Base-by-base conservation (phyloP, 2,113 vertebrate species). In the Tympanuchus pallidicinctus region DNA sequence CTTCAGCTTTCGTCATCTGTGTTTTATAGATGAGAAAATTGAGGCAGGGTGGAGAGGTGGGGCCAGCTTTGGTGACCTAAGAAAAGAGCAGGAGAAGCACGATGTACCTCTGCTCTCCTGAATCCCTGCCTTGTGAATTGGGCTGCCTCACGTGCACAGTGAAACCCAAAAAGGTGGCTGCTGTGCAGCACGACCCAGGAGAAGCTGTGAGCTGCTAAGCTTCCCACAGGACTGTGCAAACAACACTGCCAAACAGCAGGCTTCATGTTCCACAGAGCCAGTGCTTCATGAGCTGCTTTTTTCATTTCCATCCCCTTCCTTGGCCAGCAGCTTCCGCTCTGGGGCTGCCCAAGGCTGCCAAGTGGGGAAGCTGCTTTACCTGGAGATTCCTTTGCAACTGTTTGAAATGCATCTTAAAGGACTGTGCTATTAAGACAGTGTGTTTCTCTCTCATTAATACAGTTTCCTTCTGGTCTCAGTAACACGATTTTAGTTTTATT, bases 121-220 rank as follows among this genome's bases (percentile, higher is more conserved):
- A 25, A 22, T 66, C 13, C 27, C 10, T 6, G 9, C 27, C 43
- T 54, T 1, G 0, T 18, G 8, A 27, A 36, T 6, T 18, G 7
- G 42, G 20, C 28, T 0, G 1, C 27, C 18, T 30, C 15, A 8
- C 8, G 47, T 59, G 16, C n/a, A 0, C 4, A 32, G 19, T 6
- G 25, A 89, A 34, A 69, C 34, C 40, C 20, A 25, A 7, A 30
- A 42, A n/a, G 30, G 28, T 28, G 28, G 36, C 57, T 83, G 6
- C 57, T 65, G 19, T 8, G 42, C 15, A n/a, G 6, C 34, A 38
- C 13, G 8, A 2, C 1, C 69, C 82, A 22, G 54, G 36, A 10
- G 19, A 14, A 14, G 71, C 1, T n/a, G 34, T 80, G 56, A 82
- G 79, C 50, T 77, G 22, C 52, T 38, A 60, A 80, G 6, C 24